Conservation (phyloP, 2,888 invertebrate genomes). For the Deilephila porcellus region DNA sequence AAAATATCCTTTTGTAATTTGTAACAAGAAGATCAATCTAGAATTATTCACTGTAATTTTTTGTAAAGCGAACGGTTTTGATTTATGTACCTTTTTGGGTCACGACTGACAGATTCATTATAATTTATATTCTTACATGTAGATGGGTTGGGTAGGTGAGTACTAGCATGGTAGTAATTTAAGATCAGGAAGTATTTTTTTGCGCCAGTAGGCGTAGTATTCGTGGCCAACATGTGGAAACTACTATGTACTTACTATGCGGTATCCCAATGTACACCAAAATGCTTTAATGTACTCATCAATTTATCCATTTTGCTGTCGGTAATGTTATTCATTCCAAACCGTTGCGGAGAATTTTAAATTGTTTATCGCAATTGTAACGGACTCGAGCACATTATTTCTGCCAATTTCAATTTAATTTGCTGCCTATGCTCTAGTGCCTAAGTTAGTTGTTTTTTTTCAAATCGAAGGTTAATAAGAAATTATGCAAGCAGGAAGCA, state of each 20-base stretch:
- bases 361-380: neutral
- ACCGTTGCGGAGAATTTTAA: neutral
- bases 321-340: neutral
- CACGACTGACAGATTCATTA: neutral
- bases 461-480: conserved; percentile 45
- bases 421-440: neutral
- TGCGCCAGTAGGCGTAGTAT: neutral
- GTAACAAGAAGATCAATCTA: conserved; percentile 6
- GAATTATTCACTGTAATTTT: neutral
- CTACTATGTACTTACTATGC: neutral
- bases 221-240: conserved; percentile 5
- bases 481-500: conserved; percentile 51
- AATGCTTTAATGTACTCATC: neutral
- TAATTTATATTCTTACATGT: neutral
- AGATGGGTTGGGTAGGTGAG: neutral
- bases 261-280: neutral
- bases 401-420: neutral
- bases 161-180: neutral
- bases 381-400: neutral
- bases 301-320: neutral
- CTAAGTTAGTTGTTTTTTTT: conserved; percentile 34
- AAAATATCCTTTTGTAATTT: neutral
- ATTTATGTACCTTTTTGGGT: neutral
- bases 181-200: neutral
- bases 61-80: neutral